Conservation (phyloP, 2,797 vertebrate genomes). For the Gobio occitaniae region DNA sequence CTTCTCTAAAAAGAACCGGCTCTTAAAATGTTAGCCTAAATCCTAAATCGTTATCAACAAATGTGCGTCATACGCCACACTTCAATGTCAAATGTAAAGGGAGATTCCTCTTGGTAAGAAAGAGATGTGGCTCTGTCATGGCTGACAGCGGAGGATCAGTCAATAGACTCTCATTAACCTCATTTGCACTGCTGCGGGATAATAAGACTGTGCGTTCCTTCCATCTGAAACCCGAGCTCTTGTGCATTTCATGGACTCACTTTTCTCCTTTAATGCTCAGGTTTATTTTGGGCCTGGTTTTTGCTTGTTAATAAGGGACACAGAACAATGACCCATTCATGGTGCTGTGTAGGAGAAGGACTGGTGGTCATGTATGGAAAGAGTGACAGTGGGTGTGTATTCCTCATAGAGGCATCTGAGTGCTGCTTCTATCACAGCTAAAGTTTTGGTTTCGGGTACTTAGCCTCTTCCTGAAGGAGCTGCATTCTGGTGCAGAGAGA, state of each 20-base stretch:
- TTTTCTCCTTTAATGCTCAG: conserved; percentile 50
- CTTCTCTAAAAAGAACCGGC: not conserved
- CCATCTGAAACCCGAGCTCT: conserved; percentile 57
- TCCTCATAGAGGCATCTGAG: not conserved
- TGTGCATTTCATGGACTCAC: conserved; percentile 47
- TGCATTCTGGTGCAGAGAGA: conserved; percentile 27
- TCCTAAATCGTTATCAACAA: not conserved
- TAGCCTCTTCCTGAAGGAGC: not conserved
- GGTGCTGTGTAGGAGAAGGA: conserved; percentile 5
- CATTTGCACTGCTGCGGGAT: conserved; percentile 62
- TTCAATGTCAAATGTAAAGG: not conserved
- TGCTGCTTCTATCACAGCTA: not conserved
- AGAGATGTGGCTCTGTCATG: conserved; percentile 41
- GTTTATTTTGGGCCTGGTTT: conserved; percentile 49
- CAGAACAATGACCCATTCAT: conserved; percentile 58
- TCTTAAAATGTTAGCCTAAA: not conserved
- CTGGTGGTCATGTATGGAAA: conserved; percentile 1
- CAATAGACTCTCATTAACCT: conserved; percentile 68
- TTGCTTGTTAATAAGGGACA: conserved; percentile 46
- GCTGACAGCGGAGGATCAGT: conserved; percentile 63
- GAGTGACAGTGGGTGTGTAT: not conserved
- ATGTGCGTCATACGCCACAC: not conserved
- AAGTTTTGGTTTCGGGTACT: not conserved
- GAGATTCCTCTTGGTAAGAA: conserved; percentile 28
- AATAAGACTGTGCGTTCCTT: conserved; percentile 65